Evolutionary conservation across 2,113 vertebrate genomes (phyloP).

Genomic region (Catharus bicknelli): DNA sequence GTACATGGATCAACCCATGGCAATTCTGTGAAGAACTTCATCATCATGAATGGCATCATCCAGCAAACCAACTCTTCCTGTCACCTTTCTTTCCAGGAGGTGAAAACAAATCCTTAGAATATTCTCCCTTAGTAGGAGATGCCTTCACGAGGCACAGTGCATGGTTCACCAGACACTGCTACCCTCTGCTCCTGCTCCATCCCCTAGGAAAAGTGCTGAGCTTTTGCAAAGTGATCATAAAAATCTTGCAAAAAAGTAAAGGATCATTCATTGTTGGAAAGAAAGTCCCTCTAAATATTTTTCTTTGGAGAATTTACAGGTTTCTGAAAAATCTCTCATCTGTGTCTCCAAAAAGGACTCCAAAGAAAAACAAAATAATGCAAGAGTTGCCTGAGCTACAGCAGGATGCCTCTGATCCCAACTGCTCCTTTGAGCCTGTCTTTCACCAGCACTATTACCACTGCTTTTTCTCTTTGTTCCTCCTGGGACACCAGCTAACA

Average conservation of each 20-base stretch:
- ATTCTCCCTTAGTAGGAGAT: background rate
- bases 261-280: background rate
- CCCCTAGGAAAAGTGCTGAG: background rate
- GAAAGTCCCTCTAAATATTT: background rate
- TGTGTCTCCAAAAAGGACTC: background rate
- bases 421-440: background rate
- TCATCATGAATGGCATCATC: background rate
- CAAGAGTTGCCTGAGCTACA: background rate
- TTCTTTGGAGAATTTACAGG: background rate
- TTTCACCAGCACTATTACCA: background rate
- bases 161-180: background rate
- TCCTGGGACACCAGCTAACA: background rate
- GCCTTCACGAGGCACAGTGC: fast-evolving
- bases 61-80: background rate
- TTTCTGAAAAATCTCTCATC: background rate
- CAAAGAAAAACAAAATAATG: background rate
- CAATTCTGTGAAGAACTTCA: background rate
- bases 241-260: background rate
- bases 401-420: background rate
- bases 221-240: background rate
- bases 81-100: background rate
- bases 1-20: background rate
- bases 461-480: background rate
- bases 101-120: background rate
- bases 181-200: background rate